phyloP scores from a whole-genome alignment of 2,797 vertebrate species.

The Rhinophrynus dorsalis region DNA sequence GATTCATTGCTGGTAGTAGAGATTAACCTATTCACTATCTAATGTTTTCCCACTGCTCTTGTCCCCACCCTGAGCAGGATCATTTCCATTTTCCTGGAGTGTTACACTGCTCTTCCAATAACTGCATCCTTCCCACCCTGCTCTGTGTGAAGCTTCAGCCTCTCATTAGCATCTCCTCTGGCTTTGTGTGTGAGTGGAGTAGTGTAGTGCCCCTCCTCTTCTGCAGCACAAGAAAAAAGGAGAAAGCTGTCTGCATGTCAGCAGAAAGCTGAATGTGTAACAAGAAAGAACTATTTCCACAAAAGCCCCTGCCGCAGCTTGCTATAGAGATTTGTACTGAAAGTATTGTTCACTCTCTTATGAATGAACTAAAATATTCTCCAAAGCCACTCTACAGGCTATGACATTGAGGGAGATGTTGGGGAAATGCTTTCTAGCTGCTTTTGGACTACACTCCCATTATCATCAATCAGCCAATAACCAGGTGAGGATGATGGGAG shows the following conservation, averaged over 20 bases:
- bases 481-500: too few relatives aligned
- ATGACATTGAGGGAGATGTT: too few relatives aligned
- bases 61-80: background rate
- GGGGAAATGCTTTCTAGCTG: too few relatives aligned
- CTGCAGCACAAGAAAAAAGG: conserved; percentile 13
- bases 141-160: background rate
- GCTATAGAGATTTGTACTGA: too few relatives aligned
- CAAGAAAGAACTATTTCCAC: background rate
- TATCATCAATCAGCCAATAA: too few relatives aligned
- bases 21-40: too few relatives aligned
- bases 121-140: background rate
- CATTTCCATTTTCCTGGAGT: background rate
- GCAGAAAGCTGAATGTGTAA: background rate
- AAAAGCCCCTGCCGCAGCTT: background rate
- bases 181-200: conserved; percentile 21
- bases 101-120: background rate
- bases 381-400: too few relatives aligned
- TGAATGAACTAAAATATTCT: too few relatives aligned
- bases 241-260: conserved; percentile 5
- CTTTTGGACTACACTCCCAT: too few relatives aligned
- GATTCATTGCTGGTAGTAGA: too few relatives aligned
- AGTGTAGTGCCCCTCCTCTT: conserved; percentile 9
- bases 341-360: too few relatives aligned
- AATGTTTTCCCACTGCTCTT: background rate
- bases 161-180: conserved; percentile 18